Base-by-base conservation (phyloP, 2,888 invertebrate genomes). In the Xiphydria camelus region DNA sequence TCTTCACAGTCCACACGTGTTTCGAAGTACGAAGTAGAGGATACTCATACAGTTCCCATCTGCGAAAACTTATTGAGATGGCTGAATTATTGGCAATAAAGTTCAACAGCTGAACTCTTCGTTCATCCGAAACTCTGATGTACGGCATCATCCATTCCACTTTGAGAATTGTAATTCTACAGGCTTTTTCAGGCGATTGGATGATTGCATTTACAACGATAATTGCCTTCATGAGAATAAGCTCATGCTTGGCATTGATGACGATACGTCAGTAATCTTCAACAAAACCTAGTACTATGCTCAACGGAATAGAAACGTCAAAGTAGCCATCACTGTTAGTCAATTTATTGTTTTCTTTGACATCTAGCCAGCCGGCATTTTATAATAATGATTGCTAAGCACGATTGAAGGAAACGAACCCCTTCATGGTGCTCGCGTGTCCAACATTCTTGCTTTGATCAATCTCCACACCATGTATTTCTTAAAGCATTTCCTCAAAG, bases 1-100 rank as follows among this genome's bases (percentile, higher is more conserved):
- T n/a, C n/a, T n/a, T n/a, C n/a, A n/a, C n/a, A n/a, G n/a, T n/a
- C n/a, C n/a, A n/a, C n/a, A n/a, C n/a, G n/a, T n/a, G n/a, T n/a
- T n/a, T n/a, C n/a, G n/a, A n/a, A n/a, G n/a, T n/a, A n/a, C n/a
- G n/a, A n/a, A n/a, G n/a, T n/a, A n/a, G n/a, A n/a, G n/a, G 74
- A 53, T 68, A 72, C 55, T 70, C 68, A 51, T 68, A 67, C 18
- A 73, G 26, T 33, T 71, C 67, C 68, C 70, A 73, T 19, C 57
- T 66, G 47, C 73, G 44, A 49, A 70, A 72, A 33, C 39, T 45
- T 32, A 59, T 43, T 3, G 42, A 18, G 19, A 59, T 50, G 4
- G 50, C 41, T 23, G 15, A n/a, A 42, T 42, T 19, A 42, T 47
- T 19, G n/a, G n/a, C n/a, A n/a, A n/a, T n/a, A n/a, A n/a, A n/a